A percentile compares a stretch with the other conserved stretches of the same genome.
phyloP scores from a whole-genome alignment of 2,113 vertebrate genomes.

The Chiloscyllium plagiosum region DNA sequence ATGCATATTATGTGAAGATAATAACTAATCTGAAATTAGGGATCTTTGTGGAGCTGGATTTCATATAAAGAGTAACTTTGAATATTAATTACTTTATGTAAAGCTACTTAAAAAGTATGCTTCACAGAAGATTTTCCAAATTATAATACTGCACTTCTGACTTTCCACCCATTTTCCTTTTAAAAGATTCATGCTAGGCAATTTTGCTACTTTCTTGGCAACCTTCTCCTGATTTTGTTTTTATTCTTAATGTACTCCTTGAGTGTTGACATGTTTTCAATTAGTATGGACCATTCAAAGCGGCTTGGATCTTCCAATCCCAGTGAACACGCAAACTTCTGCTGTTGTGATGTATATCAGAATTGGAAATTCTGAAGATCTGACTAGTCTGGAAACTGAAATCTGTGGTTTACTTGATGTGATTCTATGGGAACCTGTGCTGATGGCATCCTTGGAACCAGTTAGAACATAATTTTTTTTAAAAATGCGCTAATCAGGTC shows the following conservation, averaged over 20 bases:
- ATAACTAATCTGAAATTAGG: background rate
- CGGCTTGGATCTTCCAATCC: too few relatives aligned
- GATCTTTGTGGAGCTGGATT: background rate
- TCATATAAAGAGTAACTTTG: background rate
- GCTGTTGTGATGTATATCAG: too few relatives aligned
- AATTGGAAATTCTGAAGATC: too few relatives aligned
- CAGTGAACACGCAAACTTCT: too few relatives aligned
- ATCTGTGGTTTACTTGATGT: too few relatives aligned
- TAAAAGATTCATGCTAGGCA: background rate
- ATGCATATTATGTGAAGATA: background rate
- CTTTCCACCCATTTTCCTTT: background rate
- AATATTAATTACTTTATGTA: background rate
- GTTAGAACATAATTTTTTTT: too few relatives aligned
- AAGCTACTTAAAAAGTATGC: background rate
- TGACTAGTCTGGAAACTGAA: too few relatives aligned
- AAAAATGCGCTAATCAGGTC: too few relatives aligned
- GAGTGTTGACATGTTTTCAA: background rate
- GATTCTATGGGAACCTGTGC: too few relatives aligned
- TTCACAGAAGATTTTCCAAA: background rate
- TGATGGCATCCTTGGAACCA: too few relatives aligned
- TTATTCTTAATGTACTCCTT: background rate
- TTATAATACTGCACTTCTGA: background rate
- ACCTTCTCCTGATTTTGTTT: background rate
- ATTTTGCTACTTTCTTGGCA: background rate
- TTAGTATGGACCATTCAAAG: background rate